Evolutionary conservation across 2,113 vertebrate genomes (phyloP).

Genomic region (Myiozetetes cayanensis): DNA sequence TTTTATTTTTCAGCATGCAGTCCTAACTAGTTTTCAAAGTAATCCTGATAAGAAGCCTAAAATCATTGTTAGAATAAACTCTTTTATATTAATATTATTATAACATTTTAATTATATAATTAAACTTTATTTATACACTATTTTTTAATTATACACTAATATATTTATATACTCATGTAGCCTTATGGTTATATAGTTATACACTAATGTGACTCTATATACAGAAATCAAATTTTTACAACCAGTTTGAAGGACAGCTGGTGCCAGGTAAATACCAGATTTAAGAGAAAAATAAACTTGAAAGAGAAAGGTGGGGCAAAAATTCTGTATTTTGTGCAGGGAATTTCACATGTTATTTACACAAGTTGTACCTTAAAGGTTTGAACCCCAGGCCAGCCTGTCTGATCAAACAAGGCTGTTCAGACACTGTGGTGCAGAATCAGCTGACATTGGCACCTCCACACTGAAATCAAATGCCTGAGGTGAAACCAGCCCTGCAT

Average conservation of each 20-base stretch:
- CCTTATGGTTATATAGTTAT: not conserved
- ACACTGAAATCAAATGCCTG: not conserved
- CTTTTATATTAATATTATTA: not conserved
- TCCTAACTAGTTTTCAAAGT: not conserved
- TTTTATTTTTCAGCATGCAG: not conserved
- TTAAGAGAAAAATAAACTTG: not conserved
- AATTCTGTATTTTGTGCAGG: not conserved
- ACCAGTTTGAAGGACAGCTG: not conserved
- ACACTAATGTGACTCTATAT: not conserved
- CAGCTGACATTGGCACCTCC: not conserved
- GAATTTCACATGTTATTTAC: not conserved
- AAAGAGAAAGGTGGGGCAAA: not conserved
- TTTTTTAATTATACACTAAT: not conserved
- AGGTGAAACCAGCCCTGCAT: not conserved
- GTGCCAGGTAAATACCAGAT: not conserved
- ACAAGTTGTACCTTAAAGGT: not conserved
- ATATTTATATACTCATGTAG: not conserved
- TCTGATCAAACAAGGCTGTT: not conserved
- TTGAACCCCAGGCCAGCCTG: not conserved
- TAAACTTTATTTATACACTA: not conserved
- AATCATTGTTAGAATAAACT: not conserved
- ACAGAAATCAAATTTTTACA: not conserved
- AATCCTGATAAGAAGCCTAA: not conserved
- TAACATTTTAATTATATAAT: not conserved
- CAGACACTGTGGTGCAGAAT: not conserved